Evolutionary conservation across 2,888 invertebrate species (phyloP).

Genomic region (Caradrina clavipalpis): DNA sequence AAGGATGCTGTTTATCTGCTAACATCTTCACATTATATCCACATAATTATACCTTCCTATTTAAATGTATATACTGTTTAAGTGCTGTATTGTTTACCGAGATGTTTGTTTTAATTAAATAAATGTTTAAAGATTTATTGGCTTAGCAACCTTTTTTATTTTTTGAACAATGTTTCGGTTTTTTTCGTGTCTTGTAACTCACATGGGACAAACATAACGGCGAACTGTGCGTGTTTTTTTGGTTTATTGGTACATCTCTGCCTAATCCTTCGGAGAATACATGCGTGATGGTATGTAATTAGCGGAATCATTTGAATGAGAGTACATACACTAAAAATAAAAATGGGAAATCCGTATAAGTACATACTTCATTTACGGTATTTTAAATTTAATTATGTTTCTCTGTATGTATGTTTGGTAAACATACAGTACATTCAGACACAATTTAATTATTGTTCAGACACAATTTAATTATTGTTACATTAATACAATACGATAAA

Average conservation of each 20-base stretch:
- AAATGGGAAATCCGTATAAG: too few relatives aligned
- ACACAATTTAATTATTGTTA: too few relatives aligned
- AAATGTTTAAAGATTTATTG: neutral
- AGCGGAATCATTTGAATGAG: neutral
- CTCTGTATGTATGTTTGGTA: neutral
- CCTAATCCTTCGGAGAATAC: too few relatives aligned
- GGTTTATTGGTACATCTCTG: too few relatives aligned
- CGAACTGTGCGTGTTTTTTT: too few relatives aligned
- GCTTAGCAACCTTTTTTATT: neutral
- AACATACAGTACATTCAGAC: constrained; percentile 9
- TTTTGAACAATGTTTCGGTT: neutral
- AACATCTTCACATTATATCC: constrained; percentile 22
- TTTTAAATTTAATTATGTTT: too few relatives aligned
- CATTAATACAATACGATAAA: neutral
- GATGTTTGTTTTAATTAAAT: neutral
- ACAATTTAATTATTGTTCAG: neutral
- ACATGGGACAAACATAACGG: too few relatives aligned
- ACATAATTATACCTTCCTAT: constrained; percentile 22
- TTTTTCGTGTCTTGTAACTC: neutral
- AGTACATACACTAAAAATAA: neutral
- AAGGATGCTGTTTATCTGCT: constrained; percentile 49
- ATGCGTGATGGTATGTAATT: neutral
- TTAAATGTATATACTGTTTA: neutral
- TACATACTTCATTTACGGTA: too few relatives aligned
- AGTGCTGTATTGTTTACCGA: neutral